phyloP scores from a whole-genome alignment of 92 coral and sea anemone genomes.

The Isaurus tuberculatus region DNA sequence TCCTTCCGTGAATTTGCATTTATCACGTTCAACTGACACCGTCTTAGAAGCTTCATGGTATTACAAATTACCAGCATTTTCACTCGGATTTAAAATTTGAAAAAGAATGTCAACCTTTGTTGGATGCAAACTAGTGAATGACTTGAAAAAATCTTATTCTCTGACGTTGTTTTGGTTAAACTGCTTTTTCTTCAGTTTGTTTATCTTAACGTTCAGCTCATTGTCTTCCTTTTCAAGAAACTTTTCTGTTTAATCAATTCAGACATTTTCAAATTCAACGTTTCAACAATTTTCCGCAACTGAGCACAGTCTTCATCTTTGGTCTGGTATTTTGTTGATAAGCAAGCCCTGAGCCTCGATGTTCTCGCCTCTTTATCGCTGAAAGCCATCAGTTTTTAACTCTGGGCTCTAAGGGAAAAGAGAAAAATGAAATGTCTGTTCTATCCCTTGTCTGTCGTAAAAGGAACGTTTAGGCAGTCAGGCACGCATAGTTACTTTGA shows the following conservation, averaged over 20 bases:
- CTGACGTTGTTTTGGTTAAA: slow-evolving; percentile 43
- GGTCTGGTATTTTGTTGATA: not conserved
- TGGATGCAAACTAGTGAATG: slow-evolving; percentile 58
- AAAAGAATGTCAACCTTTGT: slow-evolving; percentile 47
- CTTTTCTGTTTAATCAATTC: not conserved
- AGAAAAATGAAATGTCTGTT: too few species aligned
- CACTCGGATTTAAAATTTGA: too few species aligned
- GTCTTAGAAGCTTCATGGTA: slow-evolving; percentile 54
- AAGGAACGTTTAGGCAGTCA: too few species aligned
- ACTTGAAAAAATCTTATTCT: slow-evolving; percentile 60
- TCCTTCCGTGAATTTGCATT: slow-evolving; percentile 40
- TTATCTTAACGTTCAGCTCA: not conserved
- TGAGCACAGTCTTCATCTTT: not conserved
- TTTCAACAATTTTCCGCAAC: not conserved
- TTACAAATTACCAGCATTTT: slow-evolving; percentile 53
- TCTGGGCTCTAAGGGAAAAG: too few species aligned
- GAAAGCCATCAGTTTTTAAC: too few species aligned
- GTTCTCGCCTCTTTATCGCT: too few species aligned
- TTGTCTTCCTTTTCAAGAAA: not conserved
- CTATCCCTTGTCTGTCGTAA: too few species aligned
- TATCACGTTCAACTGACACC: slow-evolving; percentile 29
- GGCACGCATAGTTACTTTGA: too few species aligned
- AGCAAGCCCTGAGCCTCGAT: not conserved
- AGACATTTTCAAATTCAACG: not conserved
- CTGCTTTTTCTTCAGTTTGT: slow-evolving; percentile 11